A percentile compares a stretch with the other conserved stretches of the same genome.
phyloP scores from a whole-genome alignment of 1,140 invertebrate species.

The Reticulitermes speratus region DNA sequence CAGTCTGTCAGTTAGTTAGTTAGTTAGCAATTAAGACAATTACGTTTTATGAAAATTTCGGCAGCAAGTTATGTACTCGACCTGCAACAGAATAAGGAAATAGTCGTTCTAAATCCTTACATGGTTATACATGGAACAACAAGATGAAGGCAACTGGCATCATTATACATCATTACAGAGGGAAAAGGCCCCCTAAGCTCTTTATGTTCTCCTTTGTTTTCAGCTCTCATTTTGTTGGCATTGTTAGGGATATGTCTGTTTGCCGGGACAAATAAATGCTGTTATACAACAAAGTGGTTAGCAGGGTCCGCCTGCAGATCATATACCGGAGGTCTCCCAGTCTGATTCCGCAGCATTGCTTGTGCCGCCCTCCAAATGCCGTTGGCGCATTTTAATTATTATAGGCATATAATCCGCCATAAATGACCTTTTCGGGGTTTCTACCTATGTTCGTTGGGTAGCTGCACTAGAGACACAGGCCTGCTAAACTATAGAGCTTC shows the following conservation, averaged over 20 bases:
- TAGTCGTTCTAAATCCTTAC: no score
- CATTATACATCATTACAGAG: background rate
- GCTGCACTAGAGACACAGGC: background rate
- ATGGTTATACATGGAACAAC: no score
- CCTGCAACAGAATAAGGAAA: no score
- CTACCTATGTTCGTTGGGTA: background rate
- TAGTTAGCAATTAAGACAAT: no score
- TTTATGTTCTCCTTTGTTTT: slow-evolving; percentile 16
- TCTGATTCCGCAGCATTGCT: background rate
- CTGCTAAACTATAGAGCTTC: background rate
- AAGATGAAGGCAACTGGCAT: no score
- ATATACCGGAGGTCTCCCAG: background rate
- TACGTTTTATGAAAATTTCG: no score
- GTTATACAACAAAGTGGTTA: slow-evolving; percentile 7
- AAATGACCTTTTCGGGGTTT: slow-evolving; percentile 7
- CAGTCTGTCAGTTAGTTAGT: no score
- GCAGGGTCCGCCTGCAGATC: background rate
- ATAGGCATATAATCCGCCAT: background rate
- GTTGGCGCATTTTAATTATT: background rate
- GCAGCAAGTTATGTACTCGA: no score
- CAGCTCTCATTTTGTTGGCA: background rate
- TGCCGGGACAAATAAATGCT: background rate
- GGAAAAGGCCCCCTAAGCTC: background rate
- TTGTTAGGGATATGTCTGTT: background rate
- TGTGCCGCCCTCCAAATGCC: background rate